phyloP scores from a whole-genome alignment of 2,888 invertebrate species.

The Volucella inflata region DNA sequence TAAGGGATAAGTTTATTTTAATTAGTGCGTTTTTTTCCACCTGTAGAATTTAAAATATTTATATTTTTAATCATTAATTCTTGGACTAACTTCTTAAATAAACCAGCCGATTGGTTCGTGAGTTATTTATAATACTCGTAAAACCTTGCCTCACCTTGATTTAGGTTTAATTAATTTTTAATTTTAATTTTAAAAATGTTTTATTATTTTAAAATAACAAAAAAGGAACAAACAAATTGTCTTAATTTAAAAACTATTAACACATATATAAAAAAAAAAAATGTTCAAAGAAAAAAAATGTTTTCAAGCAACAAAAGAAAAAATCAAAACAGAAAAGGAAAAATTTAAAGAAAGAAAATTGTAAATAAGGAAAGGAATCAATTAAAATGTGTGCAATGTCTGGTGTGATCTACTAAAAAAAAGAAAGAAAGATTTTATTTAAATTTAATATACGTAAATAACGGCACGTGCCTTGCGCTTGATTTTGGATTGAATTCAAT shows the following conservation, averaged over 20 bases:
- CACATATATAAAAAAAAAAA: background rate
- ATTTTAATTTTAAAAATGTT: constrained; percentile 1
- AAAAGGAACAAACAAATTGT: background rate
- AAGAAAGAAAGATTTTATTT: constrained; percentile 12
- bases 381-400: constrained; percentile 71
- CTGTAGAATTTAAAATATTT: too few species aligned
- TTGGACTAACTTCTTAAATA: too few species aligned
- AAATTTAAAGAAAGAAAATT: constrained; percentile 43
- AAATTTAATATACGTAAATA: constrained; percentile 40
- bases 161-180: constrained; percentile 20
- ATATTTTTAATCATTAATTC: too few species aligned
- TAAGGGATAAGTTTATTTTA: too few species aligned
- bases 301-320: background rate
- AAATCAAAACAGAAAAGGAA: background rate
- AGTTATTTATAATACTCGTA: too few species aligned
- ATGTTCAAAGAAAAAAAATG: background rate
- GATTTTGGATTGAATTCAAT: background rate
- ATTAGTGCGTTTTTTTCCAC: too few species aligned
- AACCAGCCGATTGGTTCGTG: too few species aligned
- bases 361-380: constrained; percentile 39
- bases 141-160: too few species aligned
- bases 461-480: constrained; percentile 53
- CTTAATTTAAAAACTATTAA: background rate
- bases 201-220: constrained; percentile 25
- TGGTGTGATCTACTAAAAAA: constrained; percentile 72